phyloP scores from a whole-genome alignment of 1,140 invertebrate genomes.

The Rhopalosiphum padi region DNA sequence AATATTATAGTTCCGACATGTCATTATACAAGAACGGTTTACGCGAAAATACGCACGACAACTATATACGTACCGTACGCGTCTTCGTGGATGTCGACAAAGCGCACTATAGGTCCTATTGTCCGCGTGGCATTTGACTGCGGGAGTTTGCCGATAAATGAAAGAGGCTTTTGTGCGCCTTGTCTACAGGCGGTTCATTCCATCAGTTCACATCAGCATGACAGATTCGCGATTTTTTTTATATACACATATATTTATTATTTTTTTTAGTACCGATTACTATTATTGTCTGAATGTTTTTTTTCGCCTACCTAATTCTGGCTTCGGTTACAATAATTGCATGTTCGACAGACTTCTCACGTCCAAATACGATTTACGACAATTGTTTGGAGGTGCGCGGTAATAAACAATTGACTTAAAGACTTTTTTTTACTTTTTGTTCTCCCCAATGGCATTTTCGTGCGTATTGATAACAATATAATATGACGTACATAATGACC shows the following conservation, averaged over 20 bases:
- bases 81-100: conserved; percentile 50
- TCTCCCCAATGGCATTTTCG: conserved; percentile 27
- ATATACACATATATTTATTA: not conserved
- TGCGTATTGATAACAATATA: conserved; percentile 9
- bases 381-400: not conserved
- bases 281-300: conserved; percentile 46
- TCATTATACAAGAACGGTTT: not conserved
- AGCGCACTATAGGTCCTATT: conserved; percentile 11
- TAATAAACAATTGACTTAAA: conserved; percentile 40
- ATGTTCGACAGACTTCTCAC: conserved; percentile 48
- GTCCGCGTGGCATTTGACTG: conserved; percentile 40
- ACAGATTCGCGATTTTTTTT: conserved; percentile 46
- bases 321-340: conserved; percentile 58
- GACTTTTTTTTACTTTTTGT: conserved; percentile 24
- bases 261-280: conserved; percentile 38
- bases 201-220: conserved; percentile 57
- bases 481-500: not conserved
- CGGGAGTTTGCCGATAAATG: conserved; percentile 49
- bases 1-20: not conserved
- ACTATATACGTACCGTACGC: not conserved
- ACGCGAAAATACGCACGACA: not conserved
- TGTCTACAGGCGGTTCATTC: conserved; percentile 56
- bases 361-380: conserved; percentile 53
- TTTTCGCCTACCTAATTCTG: conserved; percentile 42
- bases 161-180: conserved; percentile 41